A percentile compares a stretch with the other conserved stretches of the same genome.
Evolutionary conservation across 2,113 vertebrate species (phyloP).

Genomic region (Tychaedon coryphoeus): DNA sequence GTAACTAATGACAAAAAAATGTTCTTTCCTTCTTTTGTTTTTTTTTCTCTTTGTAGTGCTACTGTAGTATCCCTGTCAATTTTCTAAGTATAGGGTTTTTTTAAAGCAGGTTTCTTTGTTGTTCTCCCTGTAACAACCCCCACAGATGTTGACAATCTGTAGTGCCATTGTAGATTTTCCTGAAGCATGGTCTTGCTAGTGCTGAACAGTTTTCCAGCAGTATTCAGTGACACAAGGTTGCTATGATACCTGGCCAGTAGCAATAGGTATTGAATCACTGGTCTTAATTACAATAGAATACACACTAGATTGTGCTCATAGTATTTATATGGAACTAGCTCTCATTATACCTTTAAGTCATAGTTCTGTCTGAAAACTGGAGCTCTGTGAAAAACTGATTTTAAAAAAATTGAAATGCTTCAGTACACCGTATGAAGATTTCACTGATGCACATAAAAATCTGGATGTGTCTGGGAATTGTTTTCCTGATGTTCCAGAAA

Average conservation of each 20-base stretch:
- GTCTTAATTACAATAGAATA: slow-evolving; percentile 60
- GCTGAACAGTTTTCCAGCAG: slow-evolving; percentile 61
- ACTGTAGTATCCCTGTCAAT: neutral
- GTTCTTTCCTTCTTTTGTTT: neutral
- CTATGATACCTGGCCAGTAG: slow-evolving; percentile 67
- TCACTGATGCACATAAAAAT: neutral
- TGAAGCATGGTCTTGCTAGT: slow-evolving; percentile 47
- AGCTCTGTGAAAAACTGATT: neutral
- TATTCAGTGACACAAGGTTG: slow-evolving; percentile 57
- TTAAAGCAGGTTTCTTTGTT: slow-evolving; percentile 47
- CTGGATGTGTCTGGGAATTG: neutral
- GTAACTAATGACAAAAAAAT: neutral
- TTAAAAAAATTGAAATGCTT: neutral
- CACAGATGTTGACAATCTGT: slow-evolving; percentile 58
- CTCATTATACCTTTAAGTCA: slow-evolving; percentile 1
- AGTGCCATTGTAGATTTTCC: slow-evolving; percentile 38
- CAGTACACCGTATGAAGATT: neutral
- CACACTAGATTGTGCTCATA: neutral
- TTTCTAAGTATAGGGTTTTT: neutral
- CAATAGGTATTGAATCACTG: slow-evolving; percentile 61
- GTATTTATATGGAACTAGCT: neutral
- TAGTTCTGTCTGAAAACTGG: neutral
- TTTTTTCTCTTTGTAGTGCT: neutral
- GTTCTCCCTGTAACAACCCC: slow-evolving; percentile 53
- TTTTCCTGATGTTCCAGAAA: neutral